Base-by-base conservation (phyloP, 2,797 vertebrate species). In the Sebastes nivosus region DNA sequence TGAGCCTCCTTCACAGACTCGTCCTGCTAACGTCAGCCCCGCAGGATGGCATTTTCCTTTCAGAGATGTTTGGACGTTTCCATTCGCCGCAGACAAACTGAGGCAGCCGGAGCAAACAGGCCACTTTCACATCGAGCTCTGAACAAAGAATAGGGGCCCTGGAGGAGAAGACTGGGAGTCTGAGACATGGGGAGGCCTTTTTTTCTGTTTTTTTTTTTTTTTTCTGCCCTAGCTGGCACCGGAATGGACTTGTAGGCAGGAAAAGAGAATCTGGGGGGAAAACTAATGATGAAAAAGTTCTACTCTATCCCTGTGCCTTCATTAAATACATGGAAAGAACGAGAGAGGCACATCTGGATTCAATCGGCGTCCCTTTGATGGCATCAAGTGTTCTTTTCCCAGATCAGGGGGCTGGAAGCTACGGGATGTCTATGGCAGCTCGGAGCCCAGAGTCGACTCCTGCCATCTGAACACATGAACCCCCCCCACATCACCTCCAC, bases 361-460 rank as follows among this genome's bases (percentile, higher is more conserved):
- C 97, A 98, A 98, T 99, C 96, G 93, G 90, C 91, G 92, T 95
- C 91, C 94, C 98, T 99, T 99, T 99, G 98, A 99, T 98, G 98
- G 97, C 98, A 98, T 98, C 97, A 98, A 98, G 97, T 98, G 97
- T 97, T 97, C 97, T 97, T 97, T 97, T 96, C 97, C 96, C 96
- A 97, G 97, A 97, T 97, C 96, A 90, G 95, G 95, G 93, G 95
- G 95, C 95, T 97, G 97, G 96, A 96, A 97, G 96, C 96, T 95
- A 92, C 93, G 95, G 96, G 96, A 97, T 95, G 95, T 96, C 96
- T 95, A 92, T 96, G 96, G 96, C 96, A 96, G 94, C 93, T 95
- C 79, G 67, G 92, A 97, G 95, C 94, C 94, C 93, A 89, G 93
- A 95, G 87, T 87, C 82, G 75, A 91, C 94, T 95, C 59, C 91